Percentiles rank a stretch among this genome's conserved stretches.
Evolutionary conservation across 2,797 vertebrate genomes (phyloP).

Genomic region (Triplophysa bombifrons): DNA sequence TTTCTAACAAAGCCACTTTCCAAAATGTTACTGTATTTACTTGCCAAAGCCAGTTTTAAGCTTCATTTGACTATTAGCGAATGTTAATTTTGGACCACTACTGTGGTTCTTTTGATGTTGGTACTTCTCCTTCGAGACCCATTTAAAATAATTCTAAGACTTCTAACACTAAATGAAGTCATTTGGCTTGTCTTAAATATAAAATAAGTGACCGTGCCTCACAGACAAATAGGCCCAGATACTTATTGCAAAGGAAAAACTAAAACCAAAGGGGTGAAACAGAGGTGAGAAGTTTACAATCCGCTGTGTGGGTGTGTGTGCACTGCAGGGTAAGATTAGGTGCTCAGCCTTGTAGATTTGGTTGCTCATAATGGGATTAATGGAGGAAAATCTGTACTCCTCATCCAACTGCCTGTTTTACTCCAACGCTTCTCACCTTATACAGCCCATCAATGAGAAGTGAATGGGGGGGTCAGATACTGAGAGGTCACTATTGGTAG

Average conservation of each 20-base stretch:
- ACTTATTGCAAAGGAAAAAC: constrained; percentile 5
- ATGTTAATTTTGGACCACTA: not conserved
- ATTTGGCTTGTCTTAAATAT: not conserved
- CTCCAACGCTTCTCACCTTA: constrained; percentile 26
- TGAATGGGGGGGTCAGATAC: constrained; percentile 30
- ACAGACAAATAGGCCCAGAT: not conserved
- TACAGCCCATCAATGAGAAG: constrained; percentile 17
- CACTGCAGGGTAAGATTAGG: constrained; percentile 24
- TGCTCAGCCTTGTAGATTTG: constrained; percentile 53
- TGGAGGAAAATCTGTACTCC: constrained; percentile 50
- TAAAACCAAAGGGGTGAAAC: not conserved
- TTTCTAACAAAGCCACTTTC: not conserved
- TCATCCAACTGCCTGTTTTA: constrained; percentile 38
- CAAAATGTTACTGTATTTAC: not conserved
- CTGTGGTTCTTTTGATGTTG: not conserved
- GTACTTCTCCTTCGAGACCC: not conserved
- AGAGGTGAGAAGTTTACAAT: constrained; percentile 10
- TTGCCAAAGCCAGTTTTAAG: not conserved
- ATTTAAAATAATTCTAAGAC: not conserved
- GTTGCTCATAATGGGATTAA: constrained; percentile 64
- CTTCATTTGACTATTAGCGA: not conserved
- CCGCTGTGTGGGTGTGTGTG: constrained; percentile 14
- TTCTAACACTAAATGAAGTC: constrained; percentile 1
- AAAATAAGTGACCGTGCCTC: not conserved
- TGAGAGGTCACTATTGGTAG: not conserved